phyloP scores from a whole-genome alignment of 2,797 vertebrate genomes.

The Enteromius paludinosus region DNA sequence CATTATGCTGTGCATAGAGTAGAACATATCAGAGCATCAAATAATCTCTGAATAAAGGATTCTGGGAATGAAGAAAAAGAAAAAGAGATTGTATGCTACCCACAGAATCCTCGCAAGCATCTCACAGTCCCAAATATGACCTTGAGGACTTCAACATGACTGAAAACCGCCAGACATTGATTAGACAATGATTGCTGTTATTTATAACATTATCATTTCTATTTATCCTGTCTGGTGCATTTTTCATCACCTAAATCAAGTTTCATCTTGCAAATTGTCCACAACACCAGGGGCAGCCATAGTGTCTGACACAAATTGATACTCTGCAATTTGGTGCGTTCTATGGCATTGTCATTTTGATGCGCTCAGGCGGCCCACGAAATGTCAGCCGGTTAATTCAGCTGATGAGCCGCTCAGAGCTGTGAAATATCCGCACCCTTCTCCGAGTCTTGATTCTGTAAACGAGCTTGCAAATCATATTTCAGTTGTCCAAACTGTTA shows the following conservation, averaged over 20 bases:
- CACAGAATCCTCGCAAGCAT: neutral
- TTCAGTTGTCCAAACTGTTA: conserved; percentile 53
- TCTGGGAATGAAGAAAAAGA: neutral
- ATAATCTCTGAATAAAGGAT: neutral
- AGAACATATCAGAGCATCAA: neutral
- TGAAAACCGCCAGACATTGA: conserved; percentile 48
- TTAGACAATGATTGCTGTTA: conserved; percentile 54
- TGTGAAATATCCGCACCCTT: conserved; percentile 40
- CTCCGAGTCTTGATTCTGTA: conserved; percentile 42
- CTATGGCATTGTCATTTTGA: conserved; percentile 57
- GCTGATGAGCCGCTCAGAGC: conserved; percentile 47
- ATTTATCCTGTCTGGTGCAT: conserved; percentile 55
- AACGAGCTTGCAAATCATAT: conserved; percentile 44
- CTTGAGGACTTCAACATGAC: conserved; percentile 30
- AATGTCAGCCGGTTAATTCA: conserved; percentile 63
- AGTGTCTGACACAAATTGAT: conserved; percentile 53
- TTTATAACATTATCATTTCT: conserved; percentile 43
- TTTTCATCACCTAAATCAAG: conserved; percentile 57
- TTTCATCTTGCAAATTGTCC: conserved; percentile 41
- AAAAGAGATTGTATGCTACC: neutral
- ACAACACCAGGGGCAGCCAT: conserved; percentile 44
- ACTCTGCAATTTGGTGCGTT: conserved; percentile 56
- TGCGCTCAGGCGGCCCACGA: conserved; percentile 49
- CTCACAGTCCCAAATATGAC: conserved; percentile 1
- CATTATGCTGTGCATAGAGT: neutral